A percentile compares a stretch with the other conserved stretches of the same genome.
Evolutionary conservation across 2,797 vertebrate genomes (phyloP).

Genomic region (Channa striata): DNA sequence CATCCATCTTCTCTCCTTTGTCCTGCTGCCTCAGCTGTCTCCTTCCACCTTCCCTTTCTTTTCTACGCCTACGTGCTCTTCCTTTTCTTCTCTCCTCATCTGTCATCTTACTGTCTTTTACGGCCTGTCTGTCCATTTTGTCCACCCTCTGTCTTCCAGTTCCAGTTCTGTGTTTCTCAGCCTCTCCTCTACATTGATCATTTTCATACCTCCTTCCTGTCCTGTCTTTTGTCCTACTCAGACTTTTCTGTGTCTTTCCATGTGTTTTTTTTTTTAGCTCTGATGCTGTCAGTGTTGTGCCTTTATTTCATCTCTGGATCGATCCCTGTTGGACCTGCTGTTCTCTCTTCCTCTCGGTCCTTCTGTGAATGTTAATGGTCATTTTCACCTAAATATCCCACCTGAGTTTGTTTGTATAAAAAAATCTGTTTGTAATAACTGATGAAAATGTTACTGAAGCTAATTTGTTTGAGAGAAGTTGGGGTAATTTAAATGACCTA

Average conservation of each 20-base stretch:
- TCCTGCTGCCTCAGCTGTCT: no score
- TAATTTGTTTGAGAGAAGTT: not conserved
- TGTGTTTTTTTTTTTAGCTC: not conserved
- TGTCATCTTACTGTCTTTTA: not conserved
- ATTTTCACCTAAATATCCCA: constrained; percentile 11
- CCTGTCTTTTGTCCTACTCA: no score
- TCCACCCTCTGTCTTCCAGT: constrained; percentile 2
- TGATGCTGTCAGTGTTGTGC: not conserved
- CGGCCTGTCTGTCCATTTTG: not conserved
- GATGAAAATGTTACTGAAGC: not conserved
- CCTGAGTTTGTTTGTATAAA: not conserved
- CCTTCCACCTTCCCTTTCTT: not conserved
- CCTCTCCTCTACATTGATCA: no score
- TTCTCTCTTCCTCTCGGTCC: not conserved
- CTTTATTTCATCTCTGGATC: constrained; percentile 20
- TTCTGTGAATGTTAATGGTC: constrained; percentile 4
- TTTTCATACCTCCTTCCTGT: not conserved
- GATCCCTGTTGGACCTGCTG: not conserved
- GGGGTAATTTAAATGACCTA: not conserved
- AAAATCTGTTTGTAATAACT: constrained; percentile 9
- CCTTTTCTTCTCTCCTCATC: no score
- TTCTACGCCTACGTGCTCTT: not conserved
- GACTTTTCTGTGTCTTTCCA: no score
- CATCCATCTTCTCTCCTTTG: no score
- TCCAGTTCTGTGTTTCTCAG: not conserved